Base-by-base conservation (phyloP, 2,888 invertebrate species). In the Platerodrilus igneus region DNA sequence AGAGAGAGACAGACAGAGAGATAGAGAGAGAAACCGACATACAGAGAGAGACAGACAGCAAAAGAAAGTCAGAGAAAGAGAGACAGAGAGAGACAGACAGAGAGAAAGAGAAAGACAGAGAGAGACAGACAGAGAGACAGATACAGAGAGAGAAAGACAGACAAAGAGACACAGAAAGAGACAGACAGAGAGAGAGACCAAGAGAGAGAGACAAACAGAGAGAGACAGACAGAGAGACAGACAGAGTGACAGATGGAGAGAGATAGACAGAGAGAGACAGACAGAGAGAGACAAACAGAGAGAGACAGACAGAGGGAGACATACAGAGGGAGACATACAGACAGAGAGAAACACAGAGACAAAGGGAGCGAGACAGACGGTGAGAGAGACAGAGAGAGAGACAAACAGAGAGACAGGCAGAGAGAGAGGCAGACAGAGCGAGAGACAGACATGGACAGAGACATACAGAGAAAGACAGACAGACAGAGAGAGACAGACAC, bases 291-390 rank as follows among this genome's bases (percentile, higher is more conserved):
- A 26, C n/a, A 26, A 14, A 26, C n/a, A 26, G 11, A 26, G 26
- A 26, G 26, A 26, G 26, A 26, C n/a, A 26, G 26, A 26, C 13
- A 26, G 11, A 26, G 26, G 14, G 26, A 26, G 11, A 26, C n/a
- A 26, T 4, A 26, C 5, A 26, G 11, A 26, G 11, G 14, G 11
- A 26, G 26, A 26, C 13, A 26, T 4, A 26, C n/a, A 26, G 26
- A 26, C 13, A 26, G 11, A 26, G 11, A 26, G 26, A 26, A 14
- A 26, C n/a, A 26, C n/a, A 26, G 26, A 26, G 26, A 26, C n/a
- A 26, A 5, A 26, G 26, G 14, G 26, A 26, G 11, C 10, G 9
- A 26, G 26, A 11, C 13, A 26, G 23, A 23, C n/a, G 10, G 4
- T n/a, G n/a, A n/a, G n/a, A 26, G 26, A 26, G 11, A 26, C 4